Evolutionary conservation across 37 sponge, comb jelly and placozoan genomes (phyloP), one percentile per base, ranked within the genome.

Genomic region (Theonella swinhoei): DNA sequence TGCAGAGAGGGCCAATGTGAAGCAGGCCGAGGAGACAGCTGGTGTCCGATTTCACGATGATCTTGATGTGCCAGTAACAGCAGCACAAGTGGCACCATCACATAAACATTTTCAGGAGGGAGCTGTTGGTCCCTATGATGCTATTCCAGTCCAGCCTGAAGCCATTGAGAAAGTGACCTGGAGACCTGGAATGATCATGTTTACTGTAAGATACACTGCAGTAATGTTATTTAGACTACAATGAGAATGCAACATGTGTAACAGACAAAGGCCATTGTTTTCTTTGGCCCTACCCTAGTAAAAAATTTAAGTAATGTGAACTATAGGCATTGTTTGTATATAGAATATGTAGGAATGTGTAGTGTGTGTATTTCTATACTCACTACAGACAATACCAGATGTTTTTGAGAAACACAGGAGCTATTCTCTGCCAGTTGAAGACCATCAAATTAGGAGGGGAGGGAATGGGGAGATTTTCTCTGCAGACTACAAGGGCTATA

Each of bases 391-490:
- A 7, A 47, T 47, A 47, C 54, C 54, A 47, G 54, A 47, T 47
- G 54, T 47, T 7, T 47, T 47, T 14, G 11, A 47, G 54, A 47
- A 47, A 47, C 60, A 72, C 42, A 60, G 24, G 1, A 62, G 64
- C 35, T 73, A 74, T 28, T 67, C 80, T 28, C 75, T 83, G 23
- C 84, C 84, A 31, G 68, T 65, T 42, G 67, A 83, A 36, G 39
- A 22, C 47, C 25, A 4, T 1, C 84, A 61, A 31, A 64, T 83
- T 43, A 42, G 66, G n/a, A 26, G 42, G 30, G 84, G 84, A n/a
- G 84, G 84, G 2, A 83, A 83, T 66, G 84, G 84, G 38, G 19
- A 38, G 37, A 83, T 83, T 33, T 68, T 29, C 5, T 29, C 34
- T 20, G 33, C 33, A 14, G 54, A 47, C 7, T 47, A 47, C 54